Base-by-base conservation (phyloP, 2,888 invertebrate species). In the Coenonympha glycerion region DNA sequence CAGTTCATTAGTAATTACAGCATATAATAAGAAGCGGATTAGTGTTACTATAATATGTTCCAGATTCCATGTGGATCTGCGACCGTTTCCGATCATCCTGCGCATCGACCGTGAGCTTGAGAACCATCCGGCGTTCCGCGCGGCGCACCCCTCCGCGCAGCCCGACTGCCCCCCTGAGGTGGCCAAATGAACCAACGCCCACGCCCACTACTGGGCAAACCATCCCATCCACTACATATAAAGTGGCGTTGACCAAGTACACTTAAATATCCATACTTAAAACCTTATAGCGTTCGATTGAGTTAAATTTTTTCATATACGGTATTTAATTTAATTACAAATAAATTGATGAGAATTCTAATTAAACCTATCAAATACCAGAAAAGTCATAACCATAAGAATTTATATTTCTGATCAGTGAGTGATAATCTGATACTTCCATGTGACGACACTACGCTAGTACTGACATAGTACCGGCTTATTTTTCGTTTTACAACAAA, bases 81-180 rank as follows among this genome's bases (percentile, higher is more conserved):
- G 93, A 56, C 92, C 94, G 1, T 98, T 94, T 77, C 98, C 98
- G 3, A 95, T 93, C 47, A 96, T 98, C 63, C 86, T 92, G 49
- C 91, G 96, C 68, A 95, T 99, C 52, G 93, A 96, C 76, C 91
- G 94, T 44, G 94, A 95, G 68, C 86, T 98, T 59, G 93, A 93
- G 73, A 91, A 93, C 71, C 93, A 97, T 73, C 96, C 96, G 11
- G 95, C 96, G 3, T 97, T 98, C 86, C 90, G 95, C 57, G 93
- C 93, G 21, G 96, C 97, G 31, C 95, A 97, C 87, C 96, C 97
- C 31, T 93, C 93, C 60, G 91, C 91, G 67, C 98, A 98, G 88
- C 97, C 97, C 3, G 99, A 99, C 87, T 96, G 96, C 76, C 98
- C 98, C 34, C 95, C 94, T 5, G 95, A 95, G 76, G 92, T 92